Percentiles rank a stretch among this genome's conserved stretches.
Conservation (phyloP, 2,113 vertebrate genomes). For the Peromyscus polionotus region DNA sequence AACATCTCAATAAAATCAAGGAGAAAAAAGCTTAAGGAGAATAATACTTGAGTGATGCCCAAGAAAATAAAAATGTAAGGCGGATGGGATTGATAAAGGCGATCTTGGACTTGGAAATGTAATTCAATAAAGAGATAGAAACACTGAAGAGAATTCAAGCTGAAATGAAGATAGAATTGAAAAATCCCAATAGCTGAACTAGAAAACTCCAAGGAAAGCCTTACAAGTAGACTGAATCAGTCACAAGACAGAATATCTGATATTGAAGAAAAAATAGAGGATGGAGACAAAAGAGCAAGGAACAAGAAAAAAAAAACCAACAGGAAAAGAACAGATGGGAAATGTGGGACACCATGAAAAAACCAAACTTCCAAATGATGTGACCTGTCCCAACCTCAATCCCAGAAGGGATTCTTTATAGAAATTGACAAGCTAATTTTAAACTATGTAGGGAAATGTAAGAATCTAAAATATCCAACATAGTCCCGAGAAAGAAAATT, state of each 20-base stretch:
- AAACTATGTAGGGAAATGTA: constrained; percentile 9
- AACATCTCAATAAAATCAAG: not conserved
- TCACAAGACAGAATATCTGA: too few species aligned
- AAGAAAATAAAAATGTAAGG: not conserved
- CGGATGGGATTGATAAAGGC: not conserved
- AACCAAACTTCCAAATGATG: not conserved
- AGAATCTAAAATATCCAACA: not conserved
- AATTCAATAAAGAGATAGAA: not conserved
- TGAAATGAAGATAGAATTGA: not conserved
- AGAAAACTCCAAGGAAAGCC: too few species aligned
- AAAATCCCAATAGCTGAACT: not conserved
- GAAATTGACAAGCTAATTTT: constrained; percentile 28
- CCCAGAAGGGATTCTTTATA: not conserved
- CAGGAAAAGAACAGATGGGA: too few species aligned
- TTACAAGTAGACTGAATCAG: too few species aligned
- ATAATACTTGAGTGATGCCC: not conserved
- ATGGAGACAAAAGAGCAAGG: too few species aligned
- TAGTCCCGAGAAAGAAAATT: not conserved
- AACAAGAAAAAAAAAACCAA: too few species aligned
- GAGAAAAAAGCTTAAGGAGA: not conserved
- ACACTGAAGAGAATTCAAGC: not conserved
- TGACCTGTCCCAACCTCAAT: not conserved
- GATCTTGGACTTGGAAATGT: not conserved
- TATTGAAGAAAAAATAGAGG: too few species aligned
- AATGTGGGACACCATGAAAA: too few species aligned